Evolutionary conservation across 2,113 vertebrate genomes (phyloP), one percentile per base, ranked within the genome.

Genomic region (Redunca redunca): DNA sequence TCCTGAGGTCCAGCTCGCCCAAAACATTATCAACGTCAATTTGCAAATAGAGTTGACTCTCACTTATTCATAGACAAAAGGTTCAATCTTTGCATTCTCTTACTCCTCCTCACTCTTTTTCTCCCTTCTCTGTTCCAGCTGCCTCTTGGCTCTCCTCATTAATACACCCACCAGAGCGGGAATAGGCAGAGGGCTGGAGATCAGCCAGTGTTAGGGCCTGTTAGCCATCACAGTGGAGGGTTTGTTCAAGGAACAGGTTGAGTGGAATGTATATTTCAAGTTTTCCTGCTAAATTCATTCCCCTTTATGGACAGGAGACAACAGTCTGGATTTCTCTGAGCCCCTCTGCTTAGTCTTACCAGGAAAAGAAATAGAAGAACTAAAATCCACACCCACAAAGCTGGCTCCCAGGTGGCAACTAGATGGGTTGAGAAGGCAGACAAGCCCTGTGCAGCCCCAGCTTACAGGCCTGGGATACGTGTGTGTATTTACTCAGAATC

Each of bases 61-160:
- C 94, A 88, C 48, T 97, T 97, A 97, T 97, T 97, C 94, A 96
- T 85, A 84, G 55, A 64, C 81, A 88, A 88, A 87, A 87, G 94
- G 80, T 74, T 92, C 82, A 28, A 6, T 95, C 36, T 50, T 77
- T 62, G 7, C 80, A 58, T 43, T 14, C 30, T 81, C 40, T 67
- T 30, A 48, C 14, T 91, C n/a, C 30, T 94, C 77, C 26, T 92
- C 46, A 1, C 2, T 48, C 33, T 64, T 58, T 36, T 10, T 33
- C 26, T 33, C 2, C 10, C 19, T 11, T 21, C 62, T 50, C 64
- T 46, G 5, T 82, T 60, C 77, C 88, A 48, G 33, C 43, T 53
- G 46, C 87, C 30, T 50, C 62, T 88, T 33, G 90, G 90, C 62
- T 85, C 7, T n/a, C 36, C 80, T 96, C 60, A 7, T 36, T 40